Percentiles rank a stretch among this genome's conserved stretches.
Conservation (phyloP, 2,888 invertebrate species). For the Mesorhabditis sp. region DNA sequence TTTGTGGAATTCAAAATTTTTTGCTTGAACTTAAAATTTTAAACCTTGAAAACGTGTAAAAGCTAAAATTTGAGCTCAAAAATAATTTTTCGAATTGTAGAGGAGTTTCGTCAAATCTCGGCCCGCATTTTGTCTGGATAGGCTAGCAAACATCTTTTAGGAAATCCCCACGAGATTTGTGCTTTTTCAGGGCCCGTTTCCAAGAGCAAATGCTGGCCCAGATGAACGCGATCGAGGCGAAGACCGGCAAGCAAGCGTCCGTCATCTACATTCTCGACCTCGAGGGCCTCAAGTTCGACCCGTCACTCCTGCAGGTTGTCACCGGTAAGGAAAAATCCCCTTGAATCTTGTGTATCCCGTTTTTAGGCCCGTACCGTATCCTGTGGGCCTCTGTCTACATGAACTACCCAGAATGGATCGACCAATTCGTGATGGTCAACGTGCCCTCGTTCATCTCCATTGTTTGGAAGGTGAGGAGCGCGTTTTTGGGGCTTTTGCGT, state of each 20-base stretch:
- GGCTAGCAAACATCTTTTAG: not conserved
- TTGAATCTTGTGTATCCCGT: not conserved
- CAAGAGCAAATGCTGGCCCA: conserved; percentile 39
- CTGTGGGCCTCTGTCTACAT: conserved; percentile 47
- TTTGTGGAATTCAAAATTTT: too few relatives aligned
- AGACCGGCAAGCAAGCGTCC: conserved; percentile 28
- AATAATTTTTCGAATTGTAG: too few relatives aligned
- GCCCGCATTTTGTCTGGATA: not conserved
- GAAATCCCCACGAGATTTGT: conserved; percentile 3
- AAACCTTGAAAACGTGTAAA: too few relatives aligned
- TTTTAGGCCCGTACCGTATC: conserved; percentile 42
- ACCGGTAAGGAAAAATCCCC: conserved; percentile 20
- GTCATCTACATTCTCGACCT: conserved; percentile 46
- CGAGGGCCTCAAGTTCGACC: conserved; percentile 45
- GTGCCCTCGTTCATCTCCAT: conserved; percentile 43
- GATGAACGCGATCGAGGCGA: conserved; percentile 42
- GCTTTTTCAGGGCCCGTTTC: conserved; percentile 30
- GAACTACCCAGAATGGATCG: conserved; percentile 49
- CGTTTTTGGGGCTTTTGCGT: not conserved
- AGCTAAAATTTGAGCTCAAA: too few relatives aligned
- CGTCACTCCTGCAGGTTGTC: conserved; percentile 38
- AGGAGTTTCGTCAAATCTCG: not conserved
- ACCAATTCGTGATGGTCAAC: conserved; percentile 40
- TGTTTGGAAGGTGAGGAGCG: conserved; percentile 35
- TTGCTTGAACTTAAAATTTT: too few relatives aligned